Conservation (phyloP, 2,888 invertebrate genomes). For the Hydroisotoma schaefferi region DNA sequence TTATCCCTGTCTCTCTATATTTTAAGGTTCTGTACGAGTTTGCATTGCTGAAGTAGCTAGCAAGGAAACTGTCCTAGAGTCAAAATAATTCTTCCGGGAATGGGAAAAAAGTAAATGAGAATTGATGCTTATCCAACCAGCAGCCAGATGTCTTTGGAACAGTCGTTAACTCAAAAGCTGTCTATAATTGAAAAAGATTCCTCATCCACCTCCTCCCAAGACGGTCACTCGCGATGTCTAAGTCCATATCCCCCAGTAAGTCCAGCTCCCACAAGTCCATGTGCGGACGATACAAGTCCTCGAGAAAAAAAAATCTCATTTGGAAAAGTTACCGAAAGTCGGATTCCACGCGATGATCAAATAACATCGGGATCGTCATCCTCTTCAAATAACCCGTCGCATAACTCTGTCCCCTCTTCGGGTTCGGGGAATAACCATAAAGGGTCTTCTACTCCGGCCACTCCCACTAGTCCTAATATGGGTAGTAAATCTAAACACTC, state of each 20-base stretch:
- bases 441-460: constrained; percentile 11
- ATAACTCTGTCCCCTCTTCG: too few species aligned
- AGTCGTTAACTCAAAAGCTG: constrained; percentile 21
- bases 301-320: constrained; percentile 13
- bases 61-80: too few species aligned
- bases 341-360: not conserved
- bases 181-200: constrained; percentile 22
- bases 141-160: constrained; percentile 24
- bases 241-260: not conserved
- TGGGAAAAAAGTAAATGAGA: constrained; percentile 4
- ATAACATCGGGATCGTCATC: too few species aligned
- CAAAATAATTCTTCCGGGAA: constrained; percentile 1
- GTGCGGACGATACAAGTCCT: constrained; percentile 8
- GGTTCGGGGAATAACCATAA: constrained; percentile 3
- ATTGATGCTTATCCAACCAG: not conserved
- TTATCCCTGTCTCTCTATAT: too few species aligned
- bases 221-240: constrained; percentile 1
- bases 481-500: constrained; percentile 32
- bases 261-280: not conserved
- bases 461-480: constrained; percentile 22
- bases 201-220: constrained; percentile 11
- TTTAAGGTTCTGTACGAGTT: too few species aligned
- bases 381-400: not conserved
- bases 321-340: constrained; percentile 9
- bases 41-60: too few species aligned